These are phyloP conservation scores for Diadromus collaris DNA, from an alignment of 2,888 invertebrate species.

Conservation along the genomic window DNA sequence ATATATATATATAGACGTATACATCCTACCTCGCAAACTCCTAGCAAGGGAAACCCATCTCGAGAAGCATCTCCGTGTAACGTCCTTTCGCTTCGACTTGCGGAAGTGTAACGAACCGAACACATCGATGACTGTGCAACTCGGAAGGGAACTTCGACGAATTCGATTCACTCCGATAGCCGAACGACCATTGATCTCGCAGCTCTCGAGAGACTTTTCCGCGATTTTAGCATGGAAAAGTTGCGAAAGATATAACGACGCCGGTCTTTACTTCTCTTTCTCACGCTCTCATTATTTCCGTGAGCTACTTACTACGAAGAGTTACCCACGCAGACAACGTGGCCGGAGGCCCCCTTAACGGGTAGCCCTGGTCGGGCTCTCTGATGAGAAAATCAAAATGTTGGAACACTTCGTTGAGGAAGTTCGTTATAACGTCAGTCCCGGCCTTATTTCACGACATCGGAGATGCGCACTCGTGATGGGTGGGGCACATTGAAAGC, in stretches of 20 bases:
- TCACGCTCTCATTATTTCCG: background rate
- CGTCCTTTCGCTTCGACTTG: conserved; percentile 19
- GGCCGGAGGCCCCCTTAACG: background rate
- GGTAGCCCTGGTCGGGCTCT: background rate
- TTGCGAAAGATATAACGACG: background rate
- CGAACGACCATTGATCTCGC: background rate
- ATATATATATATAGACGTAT: background rate
- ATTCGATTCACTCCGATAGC: conserved; percentile 17
- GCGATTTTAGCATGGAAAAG: background rate
- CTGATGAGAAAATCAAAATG: conserved; percentile 22
- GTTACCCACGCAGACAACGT: background rate
- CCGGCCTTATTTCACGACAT: background rate
- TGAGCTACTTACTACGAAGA: background rate
- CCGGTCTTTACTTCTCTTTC: background rate
- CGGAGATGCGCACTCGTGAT: background rate
- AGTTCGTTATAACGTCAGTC: conserved; percentile 9
- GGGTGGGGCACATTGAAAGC: conserved; percentile 23
- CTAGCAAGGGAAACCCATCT: background rate
- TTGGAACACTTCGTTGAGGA: background rate
- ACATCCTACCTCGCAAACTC: background rate
- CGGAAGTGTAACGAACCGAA: conserved; percentile 48
- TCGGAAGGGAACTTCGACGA: conserved; percentile 13
- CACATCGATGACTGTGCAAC: conserved; percentile 17
- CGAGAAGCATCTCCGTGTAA: conserved; percentile 5
- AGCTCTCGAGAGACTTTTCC: background rate